Percentiles rank a stretch among this genome's conserved stretches.
phyloP scores from a whole-genome alignment of 2,797 vertebrate species.

The Aythya fuligula region DNA sequence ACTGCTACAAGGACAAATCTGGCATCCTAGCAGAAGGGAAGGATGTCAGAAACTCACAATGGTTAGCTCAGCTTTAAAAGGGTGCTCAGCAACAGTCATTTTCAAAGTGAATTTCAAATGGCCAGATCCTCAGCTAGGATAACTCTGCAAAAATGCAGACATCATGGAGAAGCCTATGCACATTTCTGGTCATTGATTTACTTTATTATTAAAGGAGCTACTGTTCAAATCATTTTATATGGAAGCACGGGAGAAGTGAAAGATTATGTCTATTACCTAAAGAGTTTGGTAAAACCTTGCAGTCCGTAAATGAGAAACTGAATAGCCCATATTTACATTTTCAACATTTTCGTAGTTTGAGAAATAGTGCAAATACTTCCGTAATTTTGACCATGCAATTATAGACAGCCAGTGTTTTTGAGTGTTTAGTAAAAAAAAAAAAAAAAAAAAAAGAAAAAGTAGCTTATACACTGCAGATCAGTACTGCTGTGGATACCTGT shows the following conservation, averaged over 20 bases:
- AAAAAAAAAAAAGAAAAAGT: not conserved
- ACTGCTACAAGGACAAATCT: not conserved
- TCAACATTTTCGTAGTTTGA: not conserved
- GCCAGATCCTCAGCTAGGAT: not conserved
- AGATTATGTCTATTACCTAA: not conserved
- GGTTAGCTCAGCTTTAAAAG: not conserved
- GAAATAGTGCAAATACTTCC: not conserved
- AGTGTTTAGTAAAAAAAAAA: not conserved
- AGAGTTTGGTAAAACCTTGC: not conserved
- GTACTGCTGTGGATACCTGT: not conserved
- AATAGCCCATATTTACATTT: not conserved
- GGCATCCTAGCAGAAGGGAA: not conserved
- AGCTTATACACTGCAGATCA: not conserved
- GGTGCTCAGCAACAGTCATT: not conserved
- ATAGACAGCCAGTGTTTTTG: not conserved
- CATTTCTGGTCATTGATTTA: not conserved
- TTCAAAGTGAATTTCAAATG: not conserved
- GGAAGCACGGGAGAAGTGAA: not conserved
- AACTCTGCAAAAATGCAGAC: not conserved
- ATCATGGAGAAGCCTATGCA: rapidly evolving
- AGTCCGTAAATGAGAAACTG: not conserved
- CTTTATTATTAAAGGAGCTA: not conserved
- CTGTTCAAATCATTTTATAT: not conserved
- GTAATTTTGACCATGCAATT: not conserved
- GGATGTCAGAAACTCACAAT: not conserved